A percentile compares a stretch with the other conserved stretches of the same genome.
phyloP scores from a whole-genome alignment of 2,797 vertebrate species.

The Ctenopoma kingsleyae region DNA sequence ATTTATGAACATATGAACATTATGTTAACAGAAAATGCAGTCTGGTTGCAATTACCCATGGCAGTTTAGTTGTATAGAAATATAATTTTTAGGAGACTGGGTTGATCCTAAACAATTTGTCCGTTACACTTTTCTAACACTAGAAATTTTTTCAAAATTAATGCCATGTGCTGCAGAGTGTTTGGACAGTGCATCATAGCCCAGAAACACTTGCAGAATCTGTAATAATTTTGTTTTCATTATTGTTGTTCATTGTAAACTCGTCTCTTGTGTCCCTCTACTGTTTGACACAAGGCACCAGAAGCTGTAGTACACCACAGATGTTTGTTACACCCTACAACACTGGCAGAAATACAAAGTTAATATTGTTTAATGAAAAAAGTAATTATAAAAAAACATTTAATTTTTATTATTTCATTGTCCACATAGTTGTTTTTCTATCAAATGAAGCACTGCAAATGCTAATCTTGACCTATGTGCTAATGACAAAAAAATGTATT shows the following conservation, averaged over 20 bases:
- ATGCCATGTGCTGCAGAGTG: too few relatives aligned
- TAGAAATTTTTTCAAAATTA: too few relatives aligned
- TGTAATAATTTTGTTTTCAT: not conserved
- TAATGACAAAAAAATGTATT: not conserved
- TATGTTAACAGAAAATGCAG: too few relatives aligned
- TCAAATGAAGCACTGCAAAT: rapidly evolving
- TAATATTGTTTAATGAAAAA: not conserved
- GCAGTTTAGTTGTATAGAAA: too few relatives aligned
- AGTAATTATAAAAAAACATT: not conserved
- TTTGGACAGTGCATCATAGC: not conserved
- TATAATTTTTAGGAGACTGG: too few relatives aligned
- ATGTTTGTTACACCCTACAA: not conserved
- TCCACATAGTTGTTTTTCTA: not conserved
- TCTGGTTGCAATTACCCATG: too few relatives aligned
- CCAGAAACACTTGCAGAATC: not conserved
- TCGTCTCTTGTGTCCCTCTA: too few relatives aligned
- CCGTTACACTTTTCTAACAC: not conserved
- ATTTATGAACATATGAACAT: too few relatives aligned
- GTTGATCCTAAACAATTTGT: too few relatives aligned
- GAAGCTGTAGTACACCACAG: not conserved
- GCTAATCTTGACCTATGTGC: not conserved
- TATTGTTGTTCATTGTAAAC: not conserved
- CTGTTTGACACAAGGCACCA: not conserved
- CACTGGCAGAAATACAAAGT: constrained; percentile 8
- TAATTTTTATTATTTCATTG: not conserved